phyloP scores from a whole-genome alignment of 2,797 vertebrate genomes.

The Poecilia picta region DNA sequence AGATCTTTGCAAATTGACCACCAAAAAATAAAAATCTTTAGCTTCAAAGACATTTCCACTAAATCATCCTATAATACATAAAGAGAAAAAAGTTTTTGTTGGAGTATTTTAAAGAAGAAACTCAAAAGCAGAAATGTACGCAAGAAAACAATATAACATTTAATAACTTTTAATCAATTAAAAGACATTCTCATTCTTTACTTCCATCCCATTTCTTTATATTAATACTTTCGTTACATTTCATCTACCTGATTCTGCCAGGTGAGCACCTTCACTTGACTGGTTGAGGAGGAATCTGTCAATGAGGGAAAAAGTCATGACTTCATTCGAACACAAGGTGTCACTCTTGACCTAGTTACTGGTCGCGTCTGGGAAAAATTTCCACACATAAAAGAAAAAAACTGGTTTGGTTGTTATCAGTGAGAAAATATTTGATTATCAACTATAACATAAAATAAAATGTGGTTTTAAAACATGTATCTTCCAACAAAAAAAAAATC shows the following conservation, averaged over 20 bases:
- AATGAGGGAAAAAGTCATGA: not conserved
- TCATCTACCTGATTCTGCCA: not conserved
- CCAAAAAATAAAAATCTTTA: not conserved
- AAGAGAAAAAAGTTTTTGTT: not conserved
- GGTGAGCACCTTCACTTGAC: slow-evolving; percentile 33
- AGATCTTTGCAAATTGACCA: not conserved
- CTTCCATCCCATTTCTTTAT: not conserved
- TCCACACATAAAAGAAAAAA: too few relatives aligned
- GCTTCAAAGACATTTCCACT: not conserved
- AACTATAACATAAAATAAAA: too few relatives aligned
- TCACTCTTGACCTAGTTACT: slow-evolving; percentile 28
- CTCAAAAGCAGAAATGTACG: not conserved
- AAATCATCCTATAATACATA: not conserved
- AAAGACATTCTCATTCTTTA: not conserved
- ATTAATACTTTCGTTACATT: not conserved
- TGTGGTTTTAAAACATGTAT: too few relatives aligned
- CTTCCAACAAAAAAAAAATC: too few relatives aligned
- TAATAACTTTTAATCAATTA: not conserved
- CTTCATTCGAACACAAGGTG: slow-evolving; percentile 36
- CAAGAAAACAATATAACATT: not conserved
- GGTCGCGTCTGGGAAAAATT: too few relatives aligned
- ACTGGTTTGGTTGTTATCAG: too few relatives aligned
- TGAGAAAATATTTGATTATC: too few relatives aligned
- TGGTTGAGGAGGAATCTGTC: slow-evolving; percentile 26
- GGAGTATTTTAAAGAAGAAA: not conserved